Base-by-base conservation (phyloP, 2,113 vertebrate species). In the Sialia sialis region DNA sequence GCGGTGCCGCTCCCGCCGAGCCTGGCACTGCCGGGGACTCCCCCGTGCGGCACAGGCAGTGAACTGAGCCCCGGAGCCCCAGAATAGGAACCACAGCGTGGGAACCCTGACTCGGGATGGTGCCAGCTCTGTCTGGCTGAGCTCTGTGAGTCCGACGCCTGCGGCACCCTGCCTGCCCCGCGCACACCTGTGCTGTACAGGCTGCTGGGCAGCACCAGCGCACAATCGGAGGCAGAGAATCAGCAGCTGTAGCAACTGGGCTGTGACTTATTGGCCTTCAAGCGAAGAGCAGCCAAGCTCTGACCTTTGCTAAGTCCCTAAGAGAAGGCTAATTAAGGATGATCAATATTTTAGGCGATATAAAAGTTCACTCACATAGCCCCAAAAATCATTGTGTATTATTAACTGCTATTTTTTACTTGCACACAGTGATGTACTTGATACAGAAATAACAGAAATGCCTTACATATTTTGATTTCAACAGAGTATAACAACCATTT, bases 321-420 rank as follows among this genome's bases (percentile, higher is more conserved):
- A n/a, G 54, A 58, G 18, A 4, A 82, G 70, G 69, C 41, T 74
- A 58, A 68, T 52, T 25, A 77, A 84, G 75, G 75, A 80, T 66
- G 52, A 48, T 72, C n/a, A 55, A 25, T 88, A 66, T 51, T 93
- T 86, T 39, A 43, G 49, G 11, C 3, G 46, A 29, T 63, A 41
- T 54, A 44, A 79, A 56, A 83, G 25, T 84, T 87, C 22, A 9
- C n/a, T 73, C 54, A 11, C 0, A 0, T 22, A 44, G 32, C 29
- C 11, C 12, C 2, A 8, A 44, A 46, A 49, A 54, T 4, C 1
- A 0, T 21, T 64, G n/a, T 12, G 6, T 38, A 7, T 63, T 83
- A 64, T 63, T 84, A 60, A 64, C 3, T 51, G 48, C 18, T 59
- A 1, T 52, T 84, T 89, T 74, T 54, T 13, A 44, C 32, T 90